Evolutionary conservation across 1,140 invertebrate genomes (phyloP), one percentile per base, ranked within the genome.

Genomic region (Tigriopus japonicus): DNA sequence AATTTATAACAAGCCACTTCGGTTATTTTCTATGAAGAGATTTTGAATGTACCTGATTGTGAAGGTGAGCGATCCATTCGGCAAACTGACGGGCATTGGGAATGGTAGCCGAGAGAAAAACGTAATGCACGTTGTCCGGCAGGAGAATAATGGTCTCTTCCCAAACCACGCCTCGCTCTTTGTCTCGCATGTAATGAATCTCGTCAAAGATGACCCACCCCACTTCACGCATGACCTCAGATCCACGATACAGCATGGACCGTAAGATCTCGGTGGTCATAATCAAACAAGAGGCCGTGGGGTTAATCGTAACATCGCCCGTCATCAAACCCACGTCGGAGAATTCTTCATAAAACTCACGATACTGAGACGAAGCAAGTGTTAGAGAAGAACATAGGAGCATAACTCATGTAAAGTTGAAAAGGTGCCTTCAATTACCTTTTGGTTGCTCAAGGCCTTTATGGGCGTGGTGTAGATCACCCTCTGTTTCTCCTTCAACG

Each of bases 261-360:
- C 96, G 75, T 58, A 99, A 76, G 81, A 99, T 99, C 82, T 99
- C 96, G 35, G 96, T 99, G 1, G 96, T 99, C 96, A 99, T 99
- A 63, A 99, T 96, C 28, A 99, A 77, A 73, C 93, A 92, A 65
- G 88, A 93, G 14, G 96, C 95, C 40, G 84, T 86, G 17, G 94
- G 92, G 77, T 98, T 98, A 42, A 98, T 97, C 5, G 95, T 99
- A 5, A 98, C 93, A 78, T 99, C 96, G 45, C 96, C 96, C 59
- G 96, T 99, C 64, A 99, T 84, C 9, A 99, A 74, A 56, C 96
- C 95, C 24, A 99, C 95, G 76, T 99, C 96, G 71, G 84, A 81
- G 68, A 99, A 99, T 71, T 98, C 92, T 71, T 98, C 94, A 66
- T 82, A 84, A 71, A 99, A 91, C 72, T 99, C 96, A 67, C 95